These are phyloP conservation scores for Crypturellus undulatus DNA, from an alignment of 2,113 vertebrate genomes.

Conservation along the genomic window DNA sequence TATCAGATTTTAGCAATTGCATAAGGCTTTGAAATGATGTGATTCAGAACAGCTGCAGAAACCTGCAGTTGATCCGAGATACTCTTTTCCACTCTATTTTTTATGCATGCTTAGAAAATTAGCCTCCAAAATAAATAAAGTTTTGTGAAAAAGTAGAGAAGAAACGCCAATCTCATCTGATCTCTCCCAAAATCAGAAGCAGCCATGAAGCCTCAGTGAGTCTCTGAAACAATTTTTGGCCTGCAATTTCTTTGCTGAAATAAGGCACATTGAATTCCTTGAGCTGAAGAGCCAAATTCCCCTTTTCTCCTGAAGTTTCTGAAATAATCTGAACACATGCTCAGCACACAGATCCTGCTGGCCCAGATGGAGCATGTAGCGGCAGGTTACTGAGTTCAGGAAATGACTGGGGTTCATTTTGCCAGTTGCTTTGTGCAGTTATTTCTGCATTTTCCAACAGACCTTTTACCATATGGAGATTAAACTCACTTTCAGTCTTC, in stretches of 20 bases:
- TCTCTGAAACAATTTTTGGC: neutral
- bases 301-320: neutral
- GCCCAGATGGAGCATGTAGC: neutral
- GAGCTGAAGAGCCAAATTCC: conserved; percentile 5
- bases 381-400: neutral
- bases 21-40: neutral
- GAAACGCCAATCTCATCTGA: neutral
- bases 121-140: neutral
- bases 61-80: neutral
- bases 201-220: neutral
- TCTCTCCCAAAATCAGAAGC: neutral
- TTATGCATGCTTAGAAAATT: neutral
- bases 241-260: neutral
- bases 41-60: neutral
- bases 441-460: neutral
- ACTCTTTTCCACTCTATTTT: neutral
- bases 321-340: neutral
- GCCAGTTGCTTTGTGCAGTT: neutral
- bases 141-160: neutral
- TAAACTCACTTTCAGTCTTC: neutral
- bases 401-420: neutral
- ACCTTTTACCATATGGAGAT: neutral
- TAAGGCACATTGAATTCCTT: neutral
- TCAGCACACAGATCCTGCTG: neutral
- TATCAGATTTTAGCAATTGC: neutral